A percentile compares a stretch with the other conserved stretches of the same genome.
Evolutionary conservation across 2,797 vertebrate genomes (phyloP).

Genomic region (Lutjanus campechanus): DNA sequence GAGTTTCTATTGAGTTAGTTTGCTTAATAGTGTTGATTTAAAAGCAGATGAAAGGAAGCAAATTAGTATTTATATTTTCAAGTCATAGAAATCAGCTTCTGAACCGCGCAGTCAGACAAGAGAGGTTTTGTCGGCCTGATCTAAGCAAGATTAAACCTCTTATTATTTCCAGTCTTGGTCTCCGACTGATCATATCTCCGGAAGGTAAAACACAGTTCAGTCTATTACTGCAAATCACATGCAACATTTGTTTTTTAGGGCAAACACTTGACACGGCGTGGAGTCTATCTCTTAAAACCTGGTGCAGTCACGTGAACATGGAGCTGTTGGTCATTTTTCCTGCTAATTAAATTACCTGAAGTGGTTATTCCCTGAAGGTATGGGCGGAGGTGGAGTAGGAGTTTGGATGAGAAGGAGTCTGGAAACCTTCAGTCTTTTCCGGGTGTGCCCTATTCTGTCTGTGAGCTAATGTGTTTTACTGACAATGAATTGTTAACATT

Average conservation of each 20-base stretch:
- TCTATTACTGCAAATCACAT: conserved; percentile 42
- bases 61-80: conserved; percentile 1
- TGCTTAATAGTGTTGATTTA: neutral
- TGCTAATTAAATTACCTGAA: conserved; percentile 67
- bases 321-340: conserved; percentile 46
- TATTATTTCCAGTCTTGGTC: conserved; percentile 54
- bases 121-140: conserved; percentile 19
- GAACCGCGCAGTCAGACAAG: conserved; percentile 30
- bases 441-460: conserved; percentile 46
- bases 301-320: conserved; percentile 41
- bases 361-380: conserved; percentile 50
- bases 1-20: conserved; percentile 2
- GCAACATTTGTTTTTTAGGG: conserved; percentile 57
- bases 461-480: conserved; percentile 64
- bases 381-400: conserved; percentile 35
- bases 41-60: conserved; percentile 20
- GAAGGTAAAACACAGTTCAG: conserved; percentile 68
- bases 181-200: conserved; percentile 53
- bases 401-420: conserved; percentile 40
- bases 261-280: conserved; percentile 45
- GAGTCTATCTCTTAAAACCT: conserved; percentile 30
- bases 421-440: conserved; percentile 57
- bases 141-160: conserved; percentile 35
- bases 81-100: conserved; percentile 22
- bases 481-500: conserved; percentile 64